Conservation (phyloP, 2,888 invertebrate genomes). For the Pachymerium ferrugineum region DNA sequence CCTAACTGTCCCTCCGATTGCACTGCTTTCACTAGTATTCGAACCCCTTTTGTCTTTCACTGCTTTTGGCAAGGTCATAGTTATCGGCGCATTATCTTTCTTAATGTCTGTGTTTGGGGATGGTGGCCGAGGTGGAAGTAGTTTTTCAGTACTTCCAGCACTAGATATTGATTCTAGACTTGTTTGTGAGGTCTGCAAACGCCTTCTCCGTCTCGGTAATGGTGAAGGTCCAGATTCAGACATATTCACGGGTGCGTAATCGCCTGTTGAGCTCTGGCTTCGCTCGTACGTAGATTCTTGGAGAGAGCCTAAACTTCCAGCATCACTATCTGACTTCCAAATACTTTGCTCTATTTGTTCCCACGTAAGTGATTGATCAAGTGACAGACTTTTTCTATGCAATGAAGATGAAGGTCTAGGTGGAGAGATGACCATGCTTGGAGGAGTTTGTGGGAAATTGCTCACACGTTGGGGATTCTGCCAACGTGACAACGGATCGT, state of each 20-base stretch:
- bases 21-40: conserved; percentile 54
- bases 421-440: conserved; percentile 39
- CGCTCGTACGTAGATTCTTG: conserved; percentile 34
- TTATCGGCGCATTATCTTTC: not conserved
- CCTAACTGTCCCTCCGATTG: conserved; percentile 55
- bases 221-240: conserved; percentile 31
- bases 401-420: conserved; percentile 49
- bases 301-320: conserved; percentile 73
- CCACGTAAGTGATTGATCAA: conserved; percentile 60
- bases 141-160: conserved; percentile 17
- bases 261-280: conserved; percentile 28
- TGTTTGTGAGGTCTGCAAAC: conserved; percentile 23
- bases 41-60: conserved; percentile 22
- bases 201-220: conserved; percentile 31
- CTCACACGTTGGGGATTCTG: conserved; percentile 39
- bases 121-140: conserved; percentile 1
- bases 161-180: conserved; percentile 35
- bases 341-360: conserved; percentile 57
- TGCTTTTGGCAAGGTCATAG: not conserved
- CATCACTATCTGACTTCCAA: conserved; percentile 69
- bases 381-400: conserved; percentile 63
- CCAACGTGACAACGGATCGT: conserved; percentile 35
- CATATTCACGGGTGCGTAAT: not conserved
- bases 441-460: conserved; percentile 39
- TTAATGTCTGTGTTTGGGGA: not conserved